These are phyloP conservation scores for Catagonus wagneri DNA, from an alignment of 2,113 vertebrate species.

Conservation along the genomic window DNA sequence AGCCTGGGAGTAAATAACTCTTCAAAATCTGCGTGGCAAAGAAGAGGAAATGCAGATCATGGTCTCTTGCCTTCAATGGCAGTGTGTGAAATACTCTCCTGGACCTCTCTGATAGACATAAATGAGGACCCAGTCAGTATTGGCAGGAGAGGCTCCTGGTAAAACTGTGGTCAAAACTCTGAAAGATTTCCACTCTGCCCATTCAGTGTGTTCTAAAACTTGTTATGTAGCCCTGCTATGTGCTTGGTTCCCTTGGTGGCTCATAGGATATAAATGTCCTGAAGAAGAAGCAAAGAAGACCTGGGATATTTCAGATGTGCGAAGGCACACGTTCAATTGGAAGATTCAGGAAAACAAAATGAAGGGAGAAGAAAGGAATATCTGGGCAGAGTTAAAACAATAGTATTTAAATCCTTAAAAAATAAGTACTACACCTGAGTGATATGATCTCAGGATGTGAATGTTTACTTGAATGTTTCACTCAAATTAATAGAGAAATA, in stretches of 20 bases:
- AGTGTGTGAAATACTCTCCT: accelerated
- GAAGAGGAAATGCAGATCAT: not conserved
- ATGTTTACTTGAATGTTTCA: not conserved
- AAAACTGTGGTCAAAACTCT: not conserved
- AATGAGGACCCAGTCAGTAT: not conserved
- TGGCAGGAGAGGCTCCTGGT: not conserved
- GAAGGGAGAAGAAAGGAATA: not conserved
- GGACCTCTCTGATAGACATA: not conserved
- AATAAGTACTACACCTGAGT: not conserved
- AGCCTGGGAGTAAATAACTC: not conserved
- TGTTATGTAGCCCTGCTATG: not conserved
- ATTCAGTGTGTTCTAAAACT: not conserved
- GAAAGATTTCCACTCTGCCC: not conserved
- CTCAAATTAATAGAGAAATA: constrained; percentile 13
- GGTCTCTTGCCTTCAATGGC: not conserved
- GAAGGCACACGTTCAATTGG: not conserved
- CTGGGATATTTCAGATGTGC: not conserved
- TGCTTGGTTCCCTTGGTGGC: not conserved
- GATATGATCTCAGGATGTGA: not conserved
- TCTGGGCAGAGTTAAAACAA: not conserved
- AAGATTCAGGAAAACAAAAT: not conserved
- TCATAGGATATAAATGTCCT: not conserved
- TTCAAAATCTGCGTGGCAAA: accelerated
- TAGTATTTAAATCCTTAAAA: not conserved
- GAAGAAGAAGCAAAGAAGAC: not conserved